Evolutionary conservation across 1,140 invertebrate genomes (phyloP).

Genomic region (Bombus pyrosoma): DNA sequence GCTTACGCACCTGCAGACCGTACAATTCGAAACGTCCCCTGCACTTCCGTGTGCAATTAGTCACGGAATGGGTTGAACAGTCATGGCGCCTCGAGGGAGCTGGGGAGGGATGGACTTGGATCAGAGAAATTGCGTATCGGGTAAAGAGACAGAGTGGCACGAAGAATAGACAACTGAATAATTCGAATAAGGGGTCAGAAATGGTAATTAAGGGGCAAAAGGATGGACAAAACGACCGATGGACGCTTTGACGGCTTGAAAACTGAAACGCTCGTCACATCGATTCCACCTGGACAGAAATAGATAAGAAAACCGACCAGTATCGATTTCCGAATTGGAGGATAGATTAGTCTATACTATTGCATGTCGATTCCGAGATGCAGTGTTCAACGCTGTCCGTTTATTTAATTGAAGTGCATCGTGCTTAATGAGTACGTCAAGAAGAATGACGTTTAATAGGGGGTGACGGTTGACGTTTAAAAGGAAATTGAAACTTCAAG

Average conservation of each 20-base stretch:
- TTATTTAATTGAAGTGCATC: slow-evolving; percentile 41
- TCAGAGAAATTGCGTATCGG: slow-evolving; percentile 6
- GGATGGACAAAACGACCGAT: slow-evolving; percentile 12
- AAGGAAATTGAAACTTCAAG: no score
- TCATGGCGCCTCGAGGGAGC: not conserved
- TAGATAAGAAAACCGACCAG: not conserved
- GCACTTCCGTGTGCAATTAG: slow-evolving; percentile 65
- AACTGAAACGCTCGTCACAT: not conserved
- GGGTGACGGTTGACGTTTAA: no score
- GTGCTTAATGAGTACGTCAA: slow-evolving; percentile 21
- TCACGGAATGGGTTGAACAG: slow-evolving; percentile 56
- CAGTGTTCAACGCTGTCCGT: not conserved
- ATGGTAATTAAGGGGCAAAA: slow-evolving; percentile 49
- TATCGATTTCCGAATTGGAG: slow-evolving; percentile 48
- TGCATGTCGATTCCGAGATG: not conserved
- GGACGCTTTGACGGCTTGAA: slow-evolving; percentile 35
- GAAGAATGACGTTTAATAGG: slow-evolving; percentile 31
- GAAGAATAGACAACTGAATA: slow-evolving; percentile 24
- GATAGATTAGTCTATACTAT: not conserved
- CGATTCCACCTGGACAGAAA: not conserved
- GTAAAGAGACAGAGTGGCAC: not conserved
- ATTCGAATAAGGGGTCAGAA: slow-evolving; percentile 26
- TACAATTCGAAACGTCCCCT: slow-evolving; percentile 58
- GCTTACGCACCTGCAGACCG: slow-evolving; percentile 45
- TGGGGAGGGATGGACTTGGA: not conserved